Base-by-base conservation (phyloP, 2,113 vertebrate genomes). In the Sceloporus tristichus region DNA sequence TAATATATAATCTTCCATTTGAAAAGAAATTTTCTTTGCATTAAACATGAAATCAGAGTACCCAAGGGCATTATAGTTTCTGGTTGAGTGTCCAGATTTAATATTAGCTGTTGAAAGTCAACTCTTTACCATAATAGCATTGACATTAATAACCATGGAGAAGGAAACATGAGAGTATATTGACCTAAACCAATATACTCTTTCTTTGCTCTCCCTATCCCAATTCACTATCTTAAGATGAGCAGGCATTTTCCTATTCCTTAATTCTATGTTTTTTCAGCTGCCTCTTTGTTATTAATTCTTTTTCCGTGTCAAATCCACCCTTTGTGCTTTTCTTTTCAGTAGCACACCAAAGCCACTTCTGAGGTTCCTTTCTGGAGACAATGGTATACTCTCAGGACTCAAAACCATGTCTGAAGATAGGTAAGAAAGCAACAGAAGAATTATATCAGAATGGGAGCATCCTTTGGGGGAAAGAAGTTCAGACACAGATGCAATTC, bases 51-150 rank as follows among this genome's bases (percentile, higher is more conserved):
- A 91, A 89, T 23, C 65, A 8, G 92, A 88, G 42, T 76, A 68
- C 87, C 27, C 71, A 75, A 87, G 75, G 86, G 82, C 18, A 74
- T 62, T 40, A 77, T 25, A 90, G 78, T 79, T 90, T 91, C 87
- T 91, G 91, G 59, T 9, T 81, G 68, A 87, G 70, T 75, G 68
- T 86, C 25, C 14, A 89, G 48, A 83, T 92, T 88, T 88, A 93
- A 94, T 77, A 86, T 85, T 13, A 89, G n/a, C 25, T 81, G 90
- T 68, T 13, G 11, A 29, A 90, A 85, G 84, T 70, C 53, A 88
- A 89, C 27, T 84, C 94, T 91, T 80, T 74, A 38, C 53, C 40
- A 21, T 76, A 66, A 85, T 19, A 91, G 1, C 0, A 66, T 1
- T 53, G n/a, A 84, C 9, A 66, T 68, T 40, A 81, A 79, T 83